These are phyloP conservation scores for Myocastor coypus DNA, from an alignment of 2,113 vertebrate species.

Conservation along the genomic window DNA sequence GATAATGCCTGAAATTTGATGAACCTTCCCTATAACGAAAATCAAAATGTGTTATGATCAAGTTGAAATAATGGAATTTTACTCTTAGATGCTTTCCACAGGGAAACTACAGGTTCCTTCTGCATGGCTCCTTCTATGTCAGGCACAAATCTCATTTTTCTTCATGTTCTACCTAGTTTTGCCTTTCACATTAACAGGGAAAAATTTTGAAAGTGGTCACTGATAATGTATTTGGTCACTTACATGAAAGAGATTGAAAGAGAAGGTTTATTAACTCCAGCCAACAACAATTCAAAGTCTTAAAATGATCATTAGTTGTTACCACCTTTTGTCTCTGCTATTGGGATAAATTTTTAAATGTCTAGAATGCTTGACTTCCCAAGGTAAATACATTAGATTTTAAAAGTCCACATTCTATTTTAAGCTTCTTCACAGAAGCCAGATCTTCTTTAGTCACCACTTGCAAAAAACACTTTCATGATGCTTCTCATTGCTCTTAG, in stretches of 20 bases:
- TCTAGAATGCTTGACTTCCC: neutral
- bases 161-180: neutral
- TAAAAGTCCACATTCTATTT: neutral
- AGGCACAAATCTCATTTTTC: neutral
- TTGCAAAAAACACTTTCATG: neutral
- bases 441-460: neutral
- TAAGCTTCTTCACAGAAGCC: neutral
- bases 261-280: neutral
- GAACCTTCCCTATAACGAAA: conserved; percentile 87
- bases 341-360: neutral
- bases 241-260: neutral
- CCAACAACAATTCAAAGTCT: neutral
- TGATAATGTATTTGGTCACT: neutral
- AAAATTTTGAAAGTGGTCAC: neutral
- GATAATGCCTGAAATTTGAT: conserved; percentile 91
- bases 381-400: neutral
- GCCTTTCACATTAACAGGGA: neutral
- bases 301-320: neutral
- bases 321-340: neutral
- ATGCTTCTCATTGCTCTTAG: neutral
- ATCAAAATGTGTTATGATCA: conserved; percentile 20
- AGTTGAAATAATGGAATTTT: neutral
- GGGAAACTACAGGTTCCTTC: neutral
- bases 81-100: neutral
- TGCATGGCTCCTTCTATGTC: neutral